Percentiles rank a stretch among this genome's conserved stretches.
Conservation (phyloP, 1,140 invertebrate genomes). For the Sycophaga agraensis region DNA sequence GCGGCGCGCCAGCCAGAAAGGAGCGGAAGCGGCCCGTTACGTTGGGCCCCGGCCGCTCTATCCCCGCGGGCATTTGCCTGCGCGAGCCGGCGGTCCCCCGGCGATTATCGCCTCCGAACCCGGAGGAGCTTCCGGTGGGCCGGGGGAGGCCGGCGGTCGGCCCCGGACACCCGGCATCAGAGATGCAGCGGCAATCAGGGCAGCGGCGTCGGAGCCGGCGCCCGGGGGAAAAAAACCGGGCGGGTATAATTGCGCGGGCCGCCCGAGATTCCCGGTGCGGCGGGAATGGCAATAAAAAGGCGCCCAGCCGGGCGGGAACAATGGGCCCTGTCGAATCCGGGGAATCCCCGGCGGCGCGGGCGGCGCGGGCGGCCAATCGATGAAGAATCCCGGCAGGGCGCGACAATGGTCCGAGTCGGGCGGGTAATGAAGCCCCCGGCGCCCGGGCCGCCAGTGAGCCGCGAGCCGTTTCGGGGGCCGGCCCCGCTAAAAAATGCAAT, state of each 20-base stretch:
- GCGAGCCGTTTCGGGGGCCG: too few relatives aligned
- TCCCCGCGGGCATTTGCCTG: too few relatives aligned
- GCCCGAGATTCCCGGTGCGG: too few relatives aligned
- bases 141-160: too few relatives aligned
- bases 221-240: too few relatives aligned
- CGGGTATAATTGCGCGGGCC: too few relatives aligned
- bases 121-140: too few relatives aligned
- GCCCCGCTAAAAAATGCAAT: too few relatives aligned
- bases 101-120: too few relatives aligned
- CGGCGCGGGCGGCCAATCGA: constrained; percentile 5
- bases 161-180: too few relatives aligned
- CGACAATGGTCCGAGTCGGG: constrained; percentile 1
- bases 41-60: constrained; percentile 32
- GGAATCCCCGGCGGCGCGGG: neutral
- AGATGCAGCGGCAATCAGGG: constrained; percentile 58
- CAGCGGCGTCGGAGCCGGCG: too few relatives aligned
- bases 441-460: neutral
- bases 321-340: neutral
- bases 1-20: constrained; percentile 1
- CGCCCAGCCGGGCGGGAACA: neutral
- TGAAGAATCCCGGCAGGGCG: constrained; percentile 2
- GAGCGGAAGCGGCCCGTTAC: constrained; percentile 22
- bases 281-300: neutral
- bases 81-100: too few relatives aligned
- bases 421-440: constrained; percentile 17